Conservation (phyloP, 2,888 invertebrate genomes). For the Halictus ligatus region DNA sequence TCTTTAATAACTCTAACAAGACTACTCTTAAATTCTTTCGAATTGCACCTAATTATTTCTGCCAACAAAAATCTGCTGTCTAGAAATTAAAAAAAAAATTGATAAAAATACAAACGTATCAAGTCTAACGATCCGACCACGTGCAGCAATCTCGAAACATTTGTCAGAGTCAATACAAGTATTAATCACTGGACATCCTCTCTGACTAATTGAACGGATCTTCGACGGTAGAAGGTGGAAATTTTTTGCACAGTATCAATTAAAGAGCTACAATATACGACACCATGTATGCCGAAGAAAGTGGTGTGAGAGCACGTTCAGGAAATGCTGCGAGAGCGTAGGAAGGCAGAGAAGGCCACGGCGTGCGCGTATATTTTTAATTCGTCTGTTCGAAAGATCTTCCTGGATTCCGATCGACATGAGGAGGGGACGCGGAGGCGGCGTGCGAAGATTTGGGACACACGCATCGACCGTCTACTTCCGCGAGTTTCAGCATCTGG, state of each 20-base stretch:
- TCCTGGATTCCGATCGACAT: not conserved
- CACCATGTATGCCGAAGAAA: not conserved
- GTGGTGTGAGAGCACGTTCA: not conserved
- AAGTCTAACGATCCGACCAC: not conserved
- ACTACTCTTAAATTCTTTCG: not conserved
- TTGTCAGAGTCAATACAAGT: no score
- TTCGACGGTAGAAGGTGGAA: not conserved
- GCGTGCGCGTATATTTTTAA: conserved; percentile 17
- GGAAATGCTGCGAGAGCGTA: not conserved
- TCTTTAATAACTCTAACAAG: no score
- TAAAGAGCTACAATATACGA: not conserved
- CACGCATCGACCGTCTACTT: conserved; percentile 1
- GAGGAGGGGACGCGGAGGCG: not conserved
- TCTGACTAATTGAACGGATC: no score
- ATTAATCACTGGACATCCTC: no score
- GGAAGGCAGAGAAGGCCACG: not conserved
- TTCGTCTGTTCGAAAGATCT: conserved; percentile 1
- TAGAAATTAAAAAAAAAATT: not conserved
- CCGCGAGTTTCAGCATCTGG: conserved; percentile 2
- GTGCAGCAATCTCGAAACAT: not conserved
- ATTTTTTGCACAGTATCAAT: not conserved
- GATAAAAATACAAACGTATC: not conserved
- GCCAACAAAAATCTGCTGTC: not conserved
- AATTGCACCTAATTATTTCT: not conserved
- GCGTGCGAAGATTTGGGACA: not conserved